Conservation (phyloP, 2,113 vertebrate genomes). For the Orientallactaga bullata region DNA sequence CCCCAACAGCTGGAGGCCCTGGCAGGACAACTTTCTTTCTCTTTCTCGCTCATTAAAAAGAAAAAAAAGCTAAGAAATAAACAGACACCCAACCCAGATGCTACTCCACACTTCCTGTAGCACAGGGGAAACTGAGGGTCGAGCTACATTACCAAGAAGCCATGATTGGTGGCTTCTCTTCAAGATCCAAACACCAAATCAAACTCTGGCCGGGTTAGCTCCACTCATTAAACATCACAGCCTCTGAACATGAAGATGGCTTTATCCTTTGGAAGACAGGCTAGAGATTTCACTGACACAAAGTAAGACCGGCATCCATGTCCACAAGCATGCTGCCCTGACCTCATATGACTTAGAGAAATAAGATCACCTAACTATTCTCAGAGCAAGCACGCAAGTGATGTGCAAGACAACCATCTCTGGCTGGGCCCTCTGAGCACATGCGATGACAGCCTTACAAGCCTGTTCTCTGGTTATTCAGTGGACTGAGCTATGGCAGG, state of each 20-base stretch:
- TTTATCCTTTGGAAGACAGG: slow-evolving; percentile 32
- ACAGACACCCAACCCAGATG: neutral
- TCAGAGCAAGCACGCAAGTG: neutral
- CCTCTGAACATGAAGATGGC: neutral
- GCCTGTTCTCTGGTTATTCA: neutral
- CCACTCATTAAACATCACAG: neutral
- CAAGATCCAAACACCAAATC: neutral
- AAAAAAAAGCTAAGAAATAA: slow-evolving; percentile 43
- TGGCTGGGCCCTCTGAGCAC: neutral
- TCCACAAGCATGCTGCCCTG: no score
- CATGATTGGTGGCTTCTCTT: neutral
- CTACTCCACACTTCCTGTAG: neutral
- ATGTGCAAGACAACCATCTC: neutral
- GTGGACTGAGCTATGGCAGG: neutral
- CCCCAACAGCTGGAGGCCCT: no score
- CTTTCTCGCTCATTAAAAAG: neutral
- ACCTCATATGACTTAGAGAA: neutral
- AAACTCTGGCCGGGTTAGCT: neutral
- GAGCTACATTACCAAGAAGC: neutral
- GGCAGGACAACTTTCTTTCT: no score
- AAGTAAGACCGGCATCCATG: neutral
- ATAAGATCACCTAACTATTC: neutral
- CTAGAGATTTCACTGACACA: neutral
- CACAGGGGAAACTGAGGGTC: neutral
- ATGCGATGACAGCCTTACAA: neutral